Conservation (phyloP, 2,888 invertebrate species). For the Spodoptera exigua region DNA sequence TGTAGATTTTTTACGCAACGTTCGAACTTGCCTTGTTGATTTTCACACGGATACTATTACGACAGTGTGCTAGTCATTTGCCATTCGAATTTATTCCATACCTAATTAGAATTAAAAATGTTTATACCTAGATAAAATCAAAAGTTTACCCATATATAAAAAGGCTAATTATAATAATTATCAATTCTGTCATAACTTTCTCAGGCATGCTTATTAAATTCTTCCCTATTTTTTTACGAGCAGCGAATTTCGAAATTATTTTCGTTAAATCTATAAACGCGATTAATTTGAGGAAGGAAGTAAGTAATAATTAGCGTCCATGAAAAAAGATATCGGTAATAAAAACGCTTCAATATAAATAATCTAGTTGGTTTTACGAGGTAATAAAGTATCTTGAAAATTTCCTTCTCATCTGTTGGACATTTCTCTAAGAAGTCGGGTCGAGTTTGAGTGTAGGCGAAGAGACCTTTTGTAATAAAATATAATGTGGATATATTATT, state of each 20-base stretch:
- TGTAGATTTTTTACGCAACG: neutral
- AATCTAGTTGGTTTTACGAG: constrained; percentile 67
- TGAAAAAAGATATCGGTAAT: constrained; percentile 64
- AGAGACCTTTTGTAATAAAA: constrained; percentile 48
- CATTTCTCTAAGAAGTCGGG: constrained; percentile 52
- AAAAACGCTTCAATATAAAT: constrained; percentile 66
- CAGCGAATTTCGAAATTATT: constrained; percentile 52
- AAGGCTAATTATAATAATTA: constrained; percentile 40
- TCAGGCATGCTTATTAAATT: constrained; percentile 49
- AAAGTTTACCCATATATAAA: constrained; percentile 35
- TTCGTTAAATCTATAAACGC: constrained; percentile 55
- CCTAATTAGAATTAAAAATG: neutral
- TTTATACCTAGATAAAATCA: constrained; percentile 15
- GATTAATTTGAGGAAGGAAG: constrained; percentile 64
- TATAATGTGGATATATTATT: constrained; percentile 52
- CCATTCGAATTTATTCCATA: neutral
- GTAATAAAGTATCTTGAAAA: constrained; percentile 65
- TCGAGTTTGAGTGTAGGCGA: constrained; percentile 54
- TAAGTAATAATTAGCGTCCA: constrained; percentile 65
- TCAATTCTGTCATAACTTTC: constrained; percentile 46
- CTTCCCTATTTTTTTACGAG: constrained; percentile 47
- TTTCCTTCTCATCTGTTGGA: constrained; percentile 59
- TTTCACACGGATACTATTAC: too few species aligned
- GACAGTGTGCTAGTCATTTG: too few species aligned
- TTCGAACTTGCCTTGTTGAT: neutral